Evolutionary conservation across 2,888 invertebrate genomes (phyloP).

Genomic region (Unio delphinus): DNA sequence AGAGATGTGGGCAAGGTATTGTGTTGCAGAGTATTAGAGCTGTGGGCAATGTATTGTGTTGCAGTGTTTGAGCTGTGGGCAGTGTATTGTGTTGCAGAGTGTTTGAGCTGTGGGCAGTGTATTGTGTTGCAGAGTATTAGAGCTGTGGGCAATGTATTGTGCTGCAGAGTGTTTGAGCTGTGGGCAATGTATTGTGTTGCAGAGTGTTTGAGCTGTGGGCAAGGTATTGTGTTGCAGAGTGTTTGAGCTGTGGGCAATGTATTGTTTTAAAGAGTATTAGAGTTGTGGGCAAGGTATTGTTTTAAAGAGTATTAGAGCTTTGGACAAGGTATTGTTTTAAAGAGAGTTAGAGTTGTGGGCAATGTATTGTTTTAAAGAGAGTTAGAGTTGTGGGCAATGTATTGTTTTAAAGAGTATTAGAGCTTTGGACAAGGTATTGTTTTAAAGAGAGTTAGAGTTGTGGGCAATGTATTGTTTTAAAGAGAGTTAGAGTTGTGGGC

Average conservation of each 20-base stretch:
- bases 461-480: conserved; percentile 80
- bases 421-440: conserved; percentile 85
- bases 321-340: conserved; percentile 80
- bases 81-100: conserved; percentile 74
- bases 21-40: conserved; percentile 72
- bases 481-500: conserved; percentile 79
- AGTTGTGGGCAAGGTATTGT: conserved; percentile 85
- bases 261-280: background rate
- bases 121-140: background rate
- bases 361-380: conserved; percentile 74
- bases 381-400: conserved; percentile 85
- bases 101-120: conserved; percentile 85
- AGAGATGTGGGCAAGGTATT: conserved; percentile 85
- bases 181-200: conserved; percentile 80
- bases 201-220: conserved; percentile 79
- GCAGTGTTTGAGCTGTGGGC: conserved; percentile 79
- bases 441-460: conserved; percentile 72
- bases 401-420: background rate
- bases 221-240: conserved; percentile 74
- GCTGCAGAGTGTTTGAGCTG: conserved; percentile 72
- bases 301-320: conserved; percentile 75
- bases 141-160: conserved; percentile 85
- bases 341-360: conserved; percentile 79
- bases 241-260: conserved; percentile 85
- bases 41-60: conserved; percentile 81